Evolutionary conservation across 2,888 invertebrate species (phyloP), one percentile per base, ranked within the genome.

Genomic region (Drosophila putrida): DNA sequence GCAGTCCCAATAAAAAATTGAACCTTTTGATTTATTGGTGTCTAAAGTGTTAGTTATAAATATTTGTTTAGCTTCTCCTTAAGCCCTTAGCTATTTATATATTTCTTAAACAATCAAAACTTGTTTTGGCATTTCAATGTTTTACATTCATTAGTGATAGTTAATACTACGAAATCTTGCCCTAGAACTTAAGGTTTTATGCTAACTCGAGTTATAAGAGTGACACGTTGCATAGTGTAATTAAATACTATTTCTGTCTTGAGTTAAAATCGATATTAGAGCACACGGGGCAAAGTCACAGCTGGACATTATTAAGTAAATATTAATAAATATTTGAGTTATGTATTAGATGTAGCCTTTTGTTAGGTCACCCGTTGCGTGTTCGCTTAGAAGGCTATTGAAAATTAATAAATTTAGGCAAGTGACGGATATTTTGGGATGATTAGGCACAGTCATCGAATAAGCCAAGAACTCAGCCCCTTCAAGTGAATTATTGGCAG

Each of bases 391-490:
- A 49, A 36, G 41, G 9, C 38, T 59, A 60, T 70, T 63, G 60
- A 85, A 85, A 75, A 85, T 82, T 85, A 82, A 82, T 80, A 82
- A 80, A 64, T 63, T 46, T 28, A 25, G 27, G 35, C 72, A 72
- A 55, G 58, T 62, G 44, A 55, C 13, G 55, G 13, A 39, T 60
- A 50, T 46, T 46, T 33, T 44, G 36, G 38, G 8, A 61, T 58
- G 60, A 78, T 64, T 41, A 27, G 64, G 58, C 60, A 63, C 8
- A 39, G 71, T 44, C 68, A 58, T 46, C 47, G 49, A 57, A 33
- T 20, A 28, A 25, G 33, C 31, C 36, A 31, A 33, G 5, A 55
- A 25, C 38, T 20, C 41, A 25, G 53, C 13, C 28, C 36, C 51
- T 31, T 28, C n/a, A n/a, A 36, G 62, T 65, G 54, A 70, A 75